Conservation (phyloP, 2,888 invertebrate species). For the Netelia inedita region DNA sequence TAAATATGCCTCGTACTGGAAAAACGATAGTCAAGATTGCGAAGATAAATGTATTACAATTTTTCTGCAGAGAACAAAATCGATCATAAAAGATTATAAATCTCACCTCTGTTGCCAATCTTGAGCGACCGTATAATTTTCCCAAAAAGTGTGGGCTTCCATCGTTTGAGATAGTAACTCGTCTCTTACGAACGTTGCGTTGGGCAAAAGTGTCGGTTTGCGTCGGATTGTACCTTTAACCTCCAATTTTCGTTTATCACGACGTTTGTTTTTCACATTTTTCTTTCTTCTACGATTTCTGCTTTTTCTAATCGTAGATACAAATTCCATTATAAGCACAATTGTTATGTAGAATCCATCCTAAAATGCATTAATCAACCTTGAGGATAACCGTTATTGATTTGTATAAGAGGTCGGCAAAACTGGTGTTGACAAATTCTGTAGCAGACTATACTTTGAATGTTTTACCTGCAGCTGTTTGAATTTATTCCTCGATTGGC, state of each 20-base stretch:
- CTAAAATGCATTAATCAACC: neutral
- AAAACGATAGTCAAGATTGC: too few relatives aligned
- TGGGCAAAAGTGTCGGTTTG: conserved; percentile 45
- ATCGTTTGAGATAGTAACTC: conserved; percentile 71
- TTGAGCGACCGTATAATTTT: conserved; percentile 81
- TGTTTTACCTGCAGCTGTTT: neutral
- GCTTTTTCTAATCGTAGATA: conserved; percentile 69
- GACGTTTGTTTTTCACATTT: conserved; percentile 74
- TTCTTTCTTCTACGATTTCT: conserved; percentile 75
- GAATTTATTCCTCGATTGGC: neutral
- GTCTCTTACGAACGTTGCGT: conserved; percentile 54
- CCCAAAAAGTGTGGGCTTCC: conserved; percentile 82
- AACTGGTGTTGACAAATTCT: too few relatives aligned
- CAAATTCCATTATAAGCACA: conserved; percentile 76
- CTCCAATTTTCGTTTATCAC: conserved; percentile 77
- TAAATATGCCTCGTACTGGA: too few relatives aligned
- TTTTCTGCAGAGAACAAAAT: neutral
- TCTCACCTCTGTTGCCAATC: conserved; percentile 82
- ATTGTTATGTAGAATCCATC: conserved; percentile 50
- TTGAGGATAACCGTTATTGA: too few relatives aligned
- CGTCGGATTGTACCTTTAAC: conserved; percentile 77
- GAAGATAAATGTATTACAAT: neutral
- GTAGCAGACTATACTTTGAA: neutral
- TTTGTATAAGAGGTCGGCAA: too few relatives aligned
- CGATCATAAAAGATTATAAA: conserved; percentile 26